Conservation (phyloP, 2,113 vertebrate species). For the Pithys albifrons region DNA sequence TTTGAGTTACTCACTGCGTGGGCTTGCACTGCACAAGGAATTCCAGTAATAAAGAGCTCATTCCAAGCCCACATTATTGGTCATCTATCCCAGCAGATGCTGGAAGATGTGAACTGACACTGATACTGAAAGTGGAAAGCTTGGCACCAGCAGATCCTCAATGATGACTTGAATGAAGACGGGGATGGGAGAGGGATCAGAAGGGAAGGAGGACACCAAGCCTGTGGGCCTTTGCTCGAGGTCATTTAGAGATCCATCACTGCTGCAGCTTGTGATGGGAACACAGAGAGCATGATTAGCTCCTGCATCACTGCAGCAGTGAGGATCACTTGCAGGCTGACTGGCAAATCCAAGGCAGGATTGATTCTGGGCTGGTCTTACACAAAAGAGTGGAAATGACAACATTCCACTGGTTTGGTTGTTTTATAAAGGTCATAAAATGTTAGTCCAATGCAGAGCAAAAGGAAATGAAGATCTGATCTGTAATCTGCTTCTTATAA, state of each 20-base stretch:
- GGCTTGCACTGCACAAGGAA: not conserved
- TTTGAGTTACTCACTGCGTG: slow-evolving; percentile 2
- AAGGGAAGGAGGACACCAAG: not conserved
- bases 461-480: slow-evolving; percentile 52
- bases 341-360: not conserved
- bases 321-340: not conserved
- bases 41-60: slow-evolving; percentile 13
- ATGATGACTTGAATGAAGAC: not conserved
- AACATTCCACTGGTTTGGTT: slow-evolving; percentile 6
- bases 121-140: not conserved
- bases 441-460: not conserved
- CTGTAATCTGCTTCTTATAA: slow-evolving; percentile 53
- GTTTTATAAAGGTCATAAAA: slow-evolving; percentile 25
- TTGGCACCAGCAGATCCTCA: not conserved
- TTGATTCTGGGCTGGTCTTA: not conserved
- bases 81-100: not conserved
- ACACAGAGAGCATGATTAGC: not conserved
- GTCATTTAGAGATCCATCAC: not conserved
- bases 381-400: not conserved
- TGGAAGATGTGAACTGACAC: not conserved
- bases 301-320: not conserved
- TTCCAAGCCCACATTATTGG: not conserved
- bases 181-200: not conserved
- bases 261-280: not conserved
- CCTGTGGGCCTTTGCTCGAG: not conserved